Evolutionary conservation across 1,140 invertebrate species (phyloP), one percentile per base, ranked within the genome.

Genomic region (Samia ricini): DNA sequence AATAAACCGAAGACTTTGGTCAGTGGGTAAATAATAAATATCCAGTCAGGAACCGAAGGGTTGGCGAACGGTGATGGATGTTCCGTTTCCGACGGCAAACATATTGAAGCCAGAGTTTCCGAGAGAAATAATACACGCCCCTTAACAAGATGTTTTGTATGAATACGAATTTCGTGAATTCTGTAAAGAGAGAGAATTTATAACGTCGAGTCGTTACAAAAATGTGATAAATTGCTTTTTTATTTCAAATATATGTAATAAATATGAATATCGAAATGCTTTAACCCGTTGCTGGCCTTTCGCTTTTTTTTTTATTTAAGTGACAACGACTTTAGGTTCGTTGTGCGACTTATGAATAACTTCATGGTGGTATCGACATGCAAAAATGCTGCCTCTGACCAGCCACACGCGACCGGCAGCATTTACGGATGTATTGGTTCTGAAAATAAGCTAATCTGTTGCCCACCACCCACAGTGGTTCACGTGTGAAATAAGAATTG

Each of bases 1-100:
- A 61, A 61, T 68, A 61, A 60, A 60, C 36, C 8, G 19, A 20
- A 42, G 12, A 7, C 24, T 56, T 65, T 56, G 62, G 63, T 60
- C 63, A 64, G 20, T 56, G 64, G 68, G 68, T 70, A 66, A 70
- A 70, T 70, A 70, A 66, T 69, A 69, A 66, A 69, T 69, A 62
- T 49, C 61, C 59, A 36, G 15, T n/a, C 48, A 66, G 60, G 26
- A 24, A 36, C 29, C 19, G 50, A 66, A 63, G 61, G 68, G 68
- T 63, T 66, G 26, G 61, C 60, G 23, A 56, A 52, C 52, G 18
- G 49, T 69, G 68, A 69, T 69, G 59, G 63, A 69, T 65, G 68
- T 63, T 56, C 26, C 61, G 33, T 26, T 24, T 64, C 63, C 57
- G 50, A 49, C 56, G 21, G 50, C 57, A 36, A 61, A 67, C 60